A percentile compares a stretch with the other conserved stretches of the same genome.
Conservation (phyloP, 35 echinoderm and acorn worm species). For the Strongylocentrotus purpuratus region DNA sequence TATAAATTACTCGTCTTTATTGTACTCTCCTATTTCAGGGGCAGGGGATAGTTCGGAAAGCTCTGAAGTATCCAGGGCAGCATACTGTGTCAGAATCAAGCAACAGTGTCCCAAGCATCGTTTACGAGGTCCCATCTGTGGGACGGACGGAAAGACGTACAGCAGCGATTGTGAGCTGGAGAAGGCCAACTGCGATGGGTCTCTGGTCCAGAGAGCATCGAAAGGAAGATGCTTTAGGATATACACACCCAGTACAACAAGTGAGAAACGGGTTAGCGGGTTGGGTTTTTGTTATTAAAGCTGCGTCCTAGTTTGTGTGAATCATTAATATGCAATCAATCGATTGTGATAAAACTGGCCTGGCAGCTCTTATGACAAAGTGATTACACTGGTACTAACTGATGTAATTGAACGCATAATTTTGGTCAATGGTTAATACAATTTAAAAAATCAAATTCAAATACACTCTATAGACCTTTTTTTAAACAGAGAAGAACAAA, state of each 20-base stretch:
- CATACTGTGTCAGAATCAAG: slow-evolving; percentile 5
- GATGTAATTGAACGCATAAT: too few species aligned
- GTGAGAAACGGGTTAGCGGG: neutral
- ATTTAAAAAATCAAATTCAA: too few species aligned
- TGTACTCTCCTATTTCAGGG: neutral
- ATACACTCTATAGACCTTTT: too few species aligned
- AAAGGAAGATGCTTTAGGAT: neutral
- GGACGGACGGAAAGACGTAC: slow-evolving; percentile 54
- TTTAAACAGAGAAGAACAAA: too few species aligned
- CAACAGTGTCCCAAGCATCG: slow-evolving; percentile 22
- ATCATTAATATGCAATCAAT: too few species aligned
- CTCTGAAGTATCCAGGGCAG: neutral
- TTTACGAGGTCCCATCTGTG: slow-evolving; percentile 29
- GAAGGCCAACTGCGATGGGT: slow-evolving; percentile 19
- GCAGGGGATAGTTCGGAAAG: slow-evolving; percentile 24
- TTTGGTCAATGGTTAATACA: too few species aligned
- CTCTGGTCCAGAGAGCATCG: neutral
- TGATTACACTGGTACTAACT: too few species aligned
- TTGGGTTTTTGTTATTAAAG: neutral
- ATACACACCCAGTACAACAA: neutral
- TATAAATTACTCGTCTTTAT: neutral
- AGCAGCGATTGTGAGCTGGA: slow-evolving; percentile 31
- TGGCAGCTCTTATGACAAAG: too few species aligned
- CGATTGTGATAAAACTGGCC: too few species aligned
- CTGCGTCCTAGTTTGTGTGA: neutral